Conservation (phyloP, 2,797 vertebrate genomes). For the Arrhamphus sclerolepis region DNA sequence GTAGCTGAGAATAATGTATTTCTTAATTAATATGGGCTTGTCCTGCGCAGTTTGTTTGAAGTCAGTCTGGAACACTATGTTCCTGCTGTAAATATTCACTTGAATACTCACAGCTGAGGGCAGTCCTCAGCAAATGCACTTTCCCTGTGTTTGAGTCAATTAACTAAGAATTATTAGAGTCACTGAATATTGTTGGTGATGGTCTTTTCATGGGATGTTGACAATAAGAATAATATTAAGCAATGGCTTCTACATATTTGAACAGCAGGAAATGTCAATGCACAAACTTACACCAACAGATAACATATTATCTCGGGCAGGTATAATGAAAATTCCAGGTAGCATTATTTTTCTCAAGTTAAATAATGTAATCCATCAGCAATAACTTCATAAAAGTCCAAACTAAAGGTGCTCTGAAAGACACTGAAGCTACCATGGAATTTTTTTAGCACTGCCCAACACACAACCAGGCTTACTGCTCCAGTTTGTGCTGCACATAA, state of each 20-base stretch:
- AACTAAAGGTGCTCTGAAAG: constrained; percentile 19
- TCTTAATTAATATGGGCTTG: no score
- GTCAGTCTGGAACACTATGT: not conserved
- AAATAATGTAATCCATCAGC: constrained; percentile 16
- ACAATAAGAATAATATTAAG: constrained; percentile 31
- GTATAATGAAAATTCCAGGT: constrained; percentile 51
- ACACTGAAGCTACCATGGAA: constrained; percentile 33
- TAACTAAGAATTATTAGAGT: not conserved
- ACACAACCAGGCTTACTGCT: constrained; percentile 23
- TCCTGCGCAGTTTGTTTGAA: no score
- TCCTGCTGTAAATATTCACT: constrained; percentile 16
- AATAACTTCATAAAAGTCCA: constrained; percentile 18
- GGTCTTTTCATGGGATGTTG: constrained; percentile 29
- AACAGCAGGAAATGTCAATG: constrained; percentile 44
- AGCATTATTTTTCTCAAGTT: constrained; percentile 33
- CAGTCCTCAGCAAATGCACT: not conserved
- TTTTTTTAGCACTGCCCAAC: constrained; percentile 41
- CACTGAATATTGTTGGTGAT: not conserved
- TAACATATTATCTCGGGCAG: constrained; percentile 41
- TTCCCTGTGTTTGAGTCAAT: constrained; percentile 5
- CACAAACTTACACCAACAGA: constrained; percentile 40
- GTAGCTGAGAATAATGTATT: no score
- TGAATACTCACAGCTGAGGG: not conserved
- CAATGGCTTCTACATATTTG: constrained; percentile 16
- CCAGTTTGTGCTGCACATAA: constrained; percentile 14